Evolutionary conservation across 2,113 vertebrate genomes (phyloP).

Genomic region (Speoplatyrhinus poulsoni): DNA sequence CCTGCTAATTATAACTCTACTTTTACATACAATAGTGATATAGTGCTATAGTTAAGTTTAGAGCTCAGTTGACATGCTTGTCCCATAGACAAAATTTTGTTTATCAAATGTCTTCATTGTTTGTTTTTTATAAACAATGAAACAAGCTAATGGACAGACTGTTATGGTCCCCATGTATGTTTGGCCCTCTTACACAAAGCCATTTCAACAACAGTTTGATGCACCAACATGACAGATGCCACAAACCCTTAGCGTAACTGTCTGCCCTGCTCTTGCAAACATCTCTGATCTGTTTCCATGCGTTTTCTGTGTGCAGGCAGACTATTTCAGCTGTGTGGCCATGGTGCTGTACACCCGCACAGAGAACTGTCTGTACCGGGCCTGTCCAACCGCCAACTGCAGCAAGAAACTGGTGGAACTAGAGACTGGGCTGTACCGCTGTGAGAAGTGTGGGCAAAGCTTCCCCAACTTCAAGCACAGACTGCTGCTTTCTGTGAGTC

Average conservation of each 20-base stretch:
- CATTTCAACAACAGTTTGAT: neutral
- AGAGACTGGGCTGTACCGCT: conserved; percentile 86
- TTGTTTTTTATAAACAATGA: too few species aligned
- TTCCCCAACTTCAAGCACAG: conserved; percentile 90
- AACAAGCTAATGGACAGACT: too few species aligned
- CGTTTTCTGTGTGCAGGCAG: conserved; percentile 71
- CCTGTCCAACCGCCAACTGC: conserved; percentile 87
- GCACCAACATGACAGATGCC: neutral
- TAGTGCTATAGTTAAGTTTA: too few species aligned
- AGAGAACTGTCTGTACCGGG: conserved; percentile 90
- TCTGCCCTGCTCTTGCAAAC: neutral
- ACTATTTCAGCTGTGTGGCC: conserved; percentile 88
- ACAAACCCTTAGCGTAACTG: neutral
- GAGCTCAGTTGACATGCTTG: too few species aligned
- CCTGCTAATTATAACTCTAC: too few species aligned
- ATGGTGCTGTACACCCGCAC: conserved; percentile 85
- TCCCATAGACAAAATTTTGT: too few species aligned
- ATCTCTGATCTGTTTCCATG: neutral
- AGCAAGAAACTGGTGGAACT: conserved; percentile 91
- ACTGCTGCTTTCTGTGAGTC: conserved; percentile 86
- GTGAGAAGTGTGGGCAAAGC: conserved; percentile 86
- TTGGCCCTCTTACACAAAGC: too few species aligned
- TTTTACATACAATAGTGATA: too few species aligned
- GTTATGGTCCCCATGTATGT: too few species aligned
- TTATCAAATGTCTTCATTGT: too few species aligned